Evolutionary conservation across 2,797 vertebrate genomes (phyloP).

Genomic region (Psittacula derbiana): DNA sequence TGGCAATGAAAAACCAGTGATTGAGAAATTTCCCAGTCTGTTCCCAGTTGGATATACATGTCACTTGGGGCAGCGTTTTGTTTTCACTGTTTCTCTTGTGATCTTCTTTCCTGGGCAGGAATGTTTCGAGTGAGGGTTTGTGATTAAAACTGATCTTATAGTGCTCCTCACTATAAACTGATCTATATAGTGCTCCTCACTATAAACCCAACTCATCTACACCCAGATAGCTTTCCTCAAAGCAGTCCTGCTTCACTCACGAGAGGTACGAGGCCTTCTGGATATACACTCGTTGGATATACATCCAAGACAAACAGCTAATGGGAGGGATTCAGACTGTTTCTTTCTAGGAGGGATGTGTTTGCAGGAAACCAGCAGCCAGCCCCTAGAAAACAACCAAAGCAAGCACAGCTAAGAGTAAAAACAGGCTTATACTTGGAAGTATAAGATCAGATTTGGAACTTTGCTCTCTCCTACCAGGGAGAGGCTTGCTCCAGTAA

Average conservation of each 20-base stretch:
- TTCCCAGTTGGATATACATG: neutral
- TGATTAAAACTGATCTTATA: neutral
- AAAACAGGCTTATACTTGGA: neutral
- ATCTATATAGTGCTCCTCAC: neutral
- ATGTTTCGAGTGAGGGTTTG: neutral
- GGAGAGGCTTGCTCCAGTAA: neutral
- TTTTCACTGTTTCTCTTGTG: neutral
- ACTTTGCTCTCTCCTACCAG: neutral
- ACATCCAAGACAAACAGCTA: neutral
- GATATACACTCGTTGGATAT: fast-evolving
- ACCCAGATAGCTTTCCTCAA: neutral
- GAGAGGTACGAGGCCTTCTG: neutral
- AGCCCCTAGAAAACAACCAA: neutral
- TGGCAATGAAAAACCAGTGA: neutral
- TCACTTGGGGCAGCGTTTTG: neutral
- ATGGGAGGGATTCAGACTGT: neutral
- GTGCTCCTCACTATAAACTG: neutral
- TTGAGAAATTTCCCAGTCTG: neutral
- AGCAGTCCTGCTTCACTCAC: neutral
- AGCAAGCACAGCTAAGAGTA: too few relatives aligned
- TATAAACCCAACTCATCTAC: neutral
- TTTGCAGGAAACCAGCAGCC: neutral
- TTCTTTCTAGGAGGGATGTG: neutral
- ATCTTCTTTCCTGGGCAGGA: neutral
- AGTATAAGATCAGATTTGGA: neutral